Conservation (phyloP, 2,797 vertebrate genomes). For the Eospalax fontanierii region DNA sequence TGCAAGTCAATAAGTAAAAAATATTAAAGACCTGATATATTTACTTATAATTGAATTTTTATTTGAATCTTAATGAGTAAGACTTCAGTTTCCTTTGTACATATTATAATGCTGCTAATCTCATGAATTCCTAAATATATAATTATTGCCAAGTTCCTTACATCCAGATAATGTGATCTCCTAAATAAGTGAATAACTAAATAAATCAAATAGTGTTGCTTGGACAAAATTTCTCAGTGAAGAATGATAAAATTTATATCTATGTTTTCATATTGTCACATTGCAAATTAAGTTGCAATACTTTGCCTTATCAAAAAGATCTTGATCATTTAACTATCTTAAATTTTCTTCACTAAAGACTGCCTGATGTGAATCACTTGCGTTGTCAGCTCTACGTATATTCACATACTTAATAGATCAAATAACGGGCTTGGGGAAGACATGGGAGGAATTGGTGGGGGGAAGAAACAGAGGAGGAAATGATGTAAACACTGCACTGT, state of each 20-base stretch:
- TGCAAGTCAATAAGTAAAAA: not conserved
- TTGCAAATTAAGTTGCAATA: constrained; percentile 1
- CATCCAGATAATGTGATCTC: not conserved
- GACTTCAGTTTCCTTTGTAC: not conserved
- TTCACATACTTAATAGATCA: no score
- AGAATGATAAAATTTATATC: not conserved
- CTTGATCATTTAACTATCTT: not conserved
- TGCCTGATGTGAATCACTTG: not conserved
- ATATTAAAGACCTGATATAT: not conserved
- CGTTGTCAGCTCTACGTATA: no score
- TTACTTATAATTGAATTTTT: constrained; percentile 1
- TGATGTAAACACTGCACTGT: not conserved
- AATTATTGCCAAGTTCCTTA: not conserved
- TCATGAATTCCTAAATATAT: not conserved
- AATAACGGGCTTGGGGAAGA: fast-evolving
- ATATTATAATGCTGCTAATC: not conserved
- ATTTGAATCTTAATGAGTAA: not conserved
- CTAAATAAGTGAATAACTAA: not conserved
- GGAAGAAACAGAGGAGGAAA: not conserved
- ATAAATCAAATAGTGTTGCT: not conserved
- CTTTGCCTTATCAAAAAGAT: not conserved
- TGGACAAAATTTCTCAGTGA: not conserved
- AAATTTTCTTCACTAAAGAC: constrained; percentile 42
- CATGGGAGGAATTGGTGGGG: not conserved
- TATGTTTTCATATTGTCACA: constrained; percentile 11